Conservation (phyloP, 2,888 invertebrate genomes). For the Gortyna flavago region DNA sequence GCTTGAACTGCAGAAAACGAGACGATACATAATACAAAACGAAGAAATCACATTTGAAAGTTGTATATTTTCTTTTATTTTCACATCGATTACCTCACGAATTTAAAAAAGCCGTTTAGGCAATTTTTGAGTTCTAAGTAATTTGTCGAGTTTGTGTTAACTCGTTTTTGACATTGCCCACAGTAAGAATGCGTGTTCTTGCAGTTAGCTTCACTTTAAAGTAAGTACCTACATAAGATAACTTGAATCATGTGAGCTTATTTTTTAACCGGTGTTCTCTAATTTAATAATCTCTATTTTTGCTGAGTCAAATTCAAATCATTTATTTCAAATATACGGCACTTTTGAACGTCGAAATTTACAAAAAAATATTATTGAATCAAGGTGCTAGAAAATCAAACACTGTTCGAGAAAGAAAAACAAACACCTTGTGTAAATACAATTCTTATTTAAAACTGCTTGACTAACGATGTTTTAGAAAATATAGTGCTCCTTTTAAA, state of each 20-base stretch:
- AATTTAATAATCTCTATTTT: not conserved
- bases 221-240: not conserved
- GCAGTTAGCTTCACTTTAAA: constrained; percentile 1
- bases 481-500: constrained; percentile 14
- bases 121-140: constrained; percentile 6
- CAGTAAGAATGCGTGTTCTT: not conserved
- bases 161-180: not conserved
- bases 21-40: not conserved
- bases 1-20: not conserved
- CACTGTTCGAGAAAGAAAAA: not conserved
- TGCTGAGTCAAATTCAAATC: too few species aligned
- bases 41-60: not conserved
- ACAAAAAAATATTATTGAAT: too few species aligned
- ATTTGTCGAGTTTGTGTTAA: not conserved
- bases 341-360: too few species aligned
- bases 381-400: not conserved
- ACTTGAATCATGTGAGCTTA: constrained; percentile 7
- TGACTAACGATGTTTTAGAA: constrained; percentile 9
- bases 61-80: not conserved
- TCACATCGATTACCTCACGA: not conserved
- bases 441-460: constrained; percentile 5
- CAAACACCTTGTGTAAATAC: not conserved
- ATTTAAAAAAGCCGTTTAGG: not conserved
- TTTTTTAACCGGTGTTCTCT: not conserved
- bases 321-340: too few species aligned